Base-by-base conservation (phyloP, 2,888 invertebrate genomes). In the Unio delphinus region DNA sequence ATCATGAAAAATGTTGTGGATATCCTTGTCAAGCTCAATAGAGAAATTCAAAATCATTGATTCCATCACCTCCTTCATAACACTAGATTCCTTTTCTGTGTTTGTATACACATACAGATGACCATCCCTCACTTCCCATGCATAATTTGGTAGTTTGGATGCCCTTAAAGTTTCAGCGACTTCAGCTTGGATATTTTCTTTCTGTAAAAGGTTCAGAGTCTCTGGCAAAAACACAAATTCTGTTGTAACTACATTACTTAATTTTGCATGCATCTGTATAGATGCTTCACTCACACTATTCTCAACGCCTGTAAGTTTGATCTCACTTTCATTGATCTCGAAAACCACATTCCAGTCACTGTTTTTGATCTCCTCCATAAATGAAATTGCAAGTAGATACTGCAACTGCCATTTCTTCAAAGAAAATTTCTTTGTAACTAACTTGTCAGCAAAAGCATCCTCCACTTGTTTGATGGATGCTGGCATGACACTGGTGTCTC, bases 221-320 rank as follows among this genome's bases (percentile, higher is more conserved):
- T 73, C 67, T 18, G 67, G 67, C 57, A 69, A 69, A 54, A 69
- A 67, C 17, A 45, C 61, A 11, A 69, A 65, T 7, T 69, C n/a
- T 1, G 58, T 69, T 30, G 61, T n/a, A 15, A n/a, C 26, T 2
- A 67, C 64, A 11, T 67, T 55, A 15, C 20, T 11, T 6, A 73
- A 64, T 23, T 65, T 73, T 30, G 58, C 55, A 5, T 55, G 58
- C 8, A 67, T 23, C 55, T 67, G 58, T 23, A 60, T 26, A n/a
- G 58, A 61, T 18, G 69, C 61, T 6, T 69, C 69, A 26, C 18
- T 55, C 4, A 66, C 67, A 54, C 45, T 58, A n/a, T 65, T 60
- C 34, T 34, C 65, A 30, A 65, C 65, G 20, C 73, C 73, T 20
- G 65, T 45, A n/a, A 73, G 59, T 30, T 58, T 61, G 5, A 73